Conservation (phyloP, 1,140 invertebrate genomes). For the Zaprionus gabonicus region DNA sequence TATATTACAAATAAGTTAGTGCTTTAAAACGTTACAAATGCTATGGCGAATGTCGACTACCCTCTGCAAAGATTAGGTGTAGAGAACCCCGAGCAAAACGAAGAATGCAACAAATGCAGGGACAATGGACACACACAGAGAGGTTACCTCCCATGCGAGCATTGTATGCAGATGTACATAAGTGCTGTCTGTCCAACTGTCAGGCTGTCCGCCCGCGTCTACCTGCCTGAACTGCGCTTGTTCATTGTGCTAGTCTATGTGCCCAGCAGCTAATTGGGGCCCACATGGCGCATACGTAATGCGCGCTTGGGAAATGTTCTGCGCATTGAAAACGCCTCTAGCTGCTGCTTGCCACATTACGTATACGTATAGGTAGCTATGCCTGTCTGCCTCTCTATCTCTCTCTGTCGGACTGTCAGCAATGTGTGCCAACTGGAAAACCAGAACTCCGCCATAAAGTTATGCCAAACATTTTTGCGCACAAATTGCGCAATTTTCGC, state of each 20-base stretch:
- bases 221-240: constrained; percentile 1
- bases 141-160: background rate
- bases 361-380: constrained; percentile 52
- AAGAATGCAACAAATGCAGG: background rate
- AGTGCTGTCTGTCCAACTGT: constrained; percentile 33
- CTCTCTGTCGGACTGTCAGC: constrained; percentile 5
- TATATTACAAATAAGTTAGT: too few relatives aligned
- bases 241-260: constrained; percentile 37
- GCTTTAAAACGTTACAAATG: background rate
- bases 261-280: constrained; percentile 69
- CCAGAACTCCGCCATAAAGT: constrained; percentile 25
- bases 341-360: constrained; percentile 44
- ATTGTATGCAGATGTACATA: constrained; percentile 68
- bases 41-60: background rate
- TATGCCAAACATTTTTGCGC: constrained; percentile 23
- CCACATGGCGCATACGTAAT: constrained; percentile 80
- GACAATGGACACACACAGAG: constrained; percentile 16
- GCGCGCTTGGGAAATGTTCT: constrained; percentile 73
- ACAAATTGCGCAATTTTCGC: constrained; percentile 61
- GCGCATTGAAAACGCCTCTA: constrained; percentile 47
- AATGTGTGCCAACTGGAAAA: constrained; percentile 38
- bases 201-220: background rate
- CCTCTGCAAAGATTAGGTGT: background rate
- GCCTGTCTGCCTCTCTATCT: constrained; percentile 22
- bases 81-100: background rate